A percentile compares a stretch with the other conserved stretches of the same genome.
Evolutionary conservation across 2,888 invertebrate genomes (phyloP).

Genomic region (Melanchra persicariae): DNA sequence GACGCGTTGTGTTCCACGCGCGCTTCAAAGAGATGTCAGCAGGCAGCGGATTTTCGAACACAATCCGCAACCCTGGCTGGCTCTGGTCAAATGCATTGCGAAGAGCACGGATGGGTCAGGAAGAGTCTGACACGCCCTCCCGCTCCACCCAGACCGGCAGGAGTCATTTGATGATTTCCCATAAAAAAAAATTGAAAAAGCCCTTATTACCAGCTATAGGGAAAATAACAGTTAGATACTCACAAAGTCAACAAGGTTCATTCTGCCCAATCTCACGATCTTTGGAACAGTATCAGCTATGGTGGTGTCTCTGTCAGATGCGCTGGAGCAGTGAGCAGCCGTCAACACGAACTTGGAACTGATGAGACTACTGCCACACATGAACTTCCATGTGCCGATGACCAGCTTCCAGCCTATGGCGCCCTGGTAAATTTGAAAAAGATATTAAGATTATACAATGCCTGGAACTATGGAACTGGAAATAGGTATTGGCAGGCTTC

Average conservation of each 20-base stretch:
- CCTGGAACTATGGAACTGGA: background rate
- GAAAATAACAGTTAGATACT: constrained; percentile 25
- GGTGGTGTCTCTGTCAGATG: constrained; percentile 63
- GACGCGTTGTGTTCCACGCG: no score
- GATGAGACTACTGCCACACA: constrained; percentile 93
- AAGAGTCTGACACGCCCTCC: no score
- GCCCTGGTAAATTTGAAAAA: constrained; percentile 67
- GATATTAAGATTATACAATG: background rate
- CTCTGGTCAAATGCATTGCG: no score
- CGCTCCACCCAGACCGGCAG: no score
- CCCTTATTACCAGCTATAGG: no score
- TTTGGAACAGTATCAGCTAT: constrained; percentile 73
- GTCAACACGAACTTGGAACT: constrained; percentile 92
- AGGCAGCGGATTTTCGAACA: no score
- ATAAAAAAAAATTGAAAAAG: no score
- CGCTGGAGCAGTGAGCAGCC: constrained; percentile 92
- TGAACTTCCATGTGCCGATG: constrained; percentile 75
- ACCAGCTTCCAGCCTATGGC: constrained; percentile 79
- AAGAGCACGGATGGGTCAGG: no score
- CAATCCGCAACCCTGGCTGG: no score
- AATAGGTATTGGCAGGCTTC: background rate
- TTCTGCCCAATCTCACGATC: constrained; percentile 76
- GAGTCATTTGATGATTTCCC: no score
- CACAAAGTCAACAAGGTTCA: constrained; percentile 63
- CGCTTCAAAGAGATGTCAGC: no score